Evolutionary conservation across 1,140 invertebrate species (phyloP).

Genomic region (Rhagoletis zephyria): DNA sequence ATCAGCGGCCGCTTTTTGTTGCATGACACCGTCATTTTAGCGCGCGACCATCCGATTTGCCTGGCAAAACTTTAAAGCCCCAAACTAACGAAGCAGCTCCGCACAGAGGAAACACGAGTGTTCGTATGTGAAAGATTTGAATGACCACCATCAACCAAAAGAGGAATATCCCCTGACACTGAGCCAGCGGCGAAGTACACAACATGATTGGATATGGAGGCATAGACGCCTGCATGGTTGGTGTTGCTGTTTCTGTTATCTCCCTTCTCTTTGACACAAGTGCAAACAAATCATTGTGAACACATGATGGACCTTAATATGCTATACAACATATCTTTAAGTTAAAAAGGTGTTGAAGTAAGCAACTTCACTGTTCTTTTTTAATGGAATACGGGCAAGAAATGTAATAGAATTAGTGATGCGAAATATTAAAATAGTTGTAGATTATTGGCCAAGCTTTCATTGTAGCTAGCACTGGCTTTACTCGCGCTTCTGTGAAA

Average conservation of each 20-base stretch:
- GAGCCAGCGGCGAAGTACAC: background rate
- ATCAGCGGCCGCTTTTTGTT: slow-evolving; percentile 25
- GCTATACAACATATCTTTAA: too few species aligned
- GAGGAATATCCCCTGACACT: background rate
- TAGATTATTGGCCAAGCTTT: too few species aligned
- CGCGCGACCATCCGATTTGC: background rate
- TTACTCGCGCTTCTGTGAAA: too few species aligned
- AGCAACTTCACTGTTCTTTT: too few species aligned
- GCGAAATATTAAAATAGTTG: too few species aligned
- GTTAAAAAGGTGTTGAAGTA: too few species aligned
- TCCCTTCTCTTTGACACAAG: background rate
- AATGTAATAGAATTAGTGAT: too few species aligned
- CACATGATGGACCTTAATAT: too few species aligned
- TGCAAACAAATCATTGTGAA: slow-evolving; percentile 23
- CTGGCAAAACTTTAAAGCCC: background rate
- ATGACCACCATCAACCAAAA: background rate
- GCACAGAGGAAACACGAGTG: background rate
- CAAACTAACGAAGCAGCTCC: background rate
- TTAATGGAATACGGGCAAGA: too few species aligned
- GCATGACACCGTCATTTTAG: slow-evolving; percentile 19
- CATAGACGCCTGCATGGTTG: background rate
- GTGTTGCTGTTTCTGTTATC: background rate
- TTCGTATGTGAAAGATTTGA: background rate
- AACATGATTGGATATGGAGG: background rate
- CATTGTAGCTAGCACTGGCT: too few species aligned